phyloP scores from a whole-genome alignment of 2,797 vertebrate genomes.

The Monodelphis domestica region DNA sequence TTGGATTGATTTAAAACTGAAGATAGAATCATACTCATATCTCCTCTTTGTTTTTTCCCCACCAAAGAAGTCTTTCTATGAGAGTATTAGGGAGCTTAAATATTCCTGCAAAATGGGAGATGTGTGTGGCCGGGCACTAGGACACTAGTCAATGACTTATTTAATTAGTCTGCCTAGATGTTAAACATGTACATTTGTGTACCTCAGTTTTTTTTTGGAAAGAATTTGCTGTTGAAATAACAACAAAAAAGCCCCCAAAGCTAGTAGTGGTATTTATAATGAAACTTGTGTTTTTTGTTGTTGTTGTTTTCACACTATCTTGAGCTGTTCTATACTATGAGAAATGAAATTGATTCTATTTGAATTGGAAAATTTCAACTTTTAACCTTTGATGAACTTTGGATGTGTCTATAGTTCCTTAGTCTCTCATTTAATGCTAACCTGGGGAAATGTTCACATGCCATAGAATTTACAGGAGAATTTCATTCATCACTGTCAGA shows the following conservation, averaged over 20 bases:
- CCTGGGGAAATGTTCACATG: constrained; percentile 64
- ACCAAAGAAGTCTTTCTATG: background rate
- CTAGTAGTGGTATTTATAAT: background rate
- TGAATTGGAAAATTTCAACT: constrained; percentile 54
- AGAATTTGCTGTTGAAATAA: constrained; percentile 43
- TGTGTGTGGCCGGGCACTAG: fast-evolving
- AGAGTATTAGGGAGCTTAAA: background rate
- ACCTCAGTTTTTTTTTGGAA: background rate
- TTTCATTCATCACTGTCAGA: constrained; percentile 58
- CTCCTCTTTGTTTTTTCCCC: background rate
- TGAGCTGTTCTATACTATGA: constrained; percentile 33
- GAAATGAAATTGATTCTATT: background rate
- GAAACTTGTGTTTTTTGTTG: background rate
- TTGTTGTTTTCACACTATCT: constrained; percentile 44
- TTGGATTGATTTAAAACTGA: constrained; percentile 4
- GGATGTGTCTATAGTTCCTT: constrained; percentile 19
- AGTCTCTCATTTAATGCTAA: constrained; percentile 23
- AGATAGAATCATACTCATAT: constrained; percentile 37
- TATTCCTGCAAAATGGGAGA: background rate
- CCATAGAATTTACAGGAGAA: constrained; percentile 56
- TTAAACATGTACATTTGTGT: constrained; percentile 45
- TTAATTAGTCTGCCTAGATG: constrained; percentile 53
- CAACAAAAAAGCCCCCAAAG: constrained; percentile 1
- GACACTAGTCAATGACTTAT: constrained; percentile 47
- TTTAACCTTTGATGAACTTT: constrained; percentile 49